A percentile compares a stretch with the other conserved stretches of the same genome.
phyloP scores from a whole-genome alignment of 2,888 invertebrate species.

The Hirtodrosophila duncani region DNA sequence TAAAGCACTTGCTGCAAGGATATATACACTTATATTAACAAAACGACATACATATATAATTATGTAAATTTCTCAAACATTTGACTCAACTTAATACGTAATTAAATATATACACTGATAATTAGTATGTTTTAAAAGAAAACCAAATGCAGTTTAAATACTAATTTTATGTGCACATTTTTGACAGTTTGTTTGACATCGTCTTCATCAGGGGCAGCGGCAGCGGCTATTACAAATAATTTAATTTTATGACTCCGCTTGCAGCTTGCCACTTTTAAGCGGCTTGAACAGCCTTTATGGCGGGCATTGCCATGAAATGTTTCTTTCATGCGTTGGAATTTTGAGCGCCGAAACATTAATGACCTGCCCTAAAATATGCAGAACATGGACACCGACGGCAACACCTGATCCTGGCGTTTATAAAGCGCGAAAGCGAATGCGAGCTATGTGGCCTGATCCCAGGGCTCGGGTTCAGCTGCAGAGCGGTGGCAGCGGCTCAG shows the following conservation, averaged over 20 bases:
- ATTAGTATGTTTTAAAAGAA: slow-evolving; percentile 34
- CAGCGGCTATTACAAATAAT: no score
- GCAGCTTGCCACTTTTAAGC: slow-evolving; percentile 6
- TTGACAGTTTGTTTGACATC: no score
- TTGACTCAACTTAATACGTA: slow-evolving; percentile 60
- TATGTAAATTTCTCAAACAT: slow-evolving; percentile 44
- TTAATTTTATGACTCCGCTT: slow-evolving; percentile 4
- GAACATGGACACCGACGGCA: no score
- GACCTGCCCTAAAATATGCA: slow-evolving; percentile 63
- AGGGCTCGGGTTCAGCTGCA: neutral
- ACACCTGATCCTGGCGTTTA: slow-evolving; percentile 50
- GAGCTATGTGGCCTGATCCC: no score
- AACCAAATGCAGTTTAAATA: neutral
- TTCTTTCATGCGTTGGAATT: slow-evolving; percentile 48
- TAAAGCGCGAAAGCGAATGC: neutral
- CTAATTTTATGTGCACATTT: no score
- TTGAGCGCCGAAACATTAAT: slow-evolving; percentile 43
- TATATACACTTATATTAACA: slow-evolving; percentile 11
- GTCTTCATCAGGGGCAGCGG: no score
- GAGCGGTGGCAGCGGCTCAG: no score
- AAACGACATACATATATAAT: slow-evolving; percentile 20
- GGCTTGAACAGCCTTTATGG: slow-evolving; percentile 26
- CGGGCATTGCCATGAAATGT: slow-evolving; percentile 40
- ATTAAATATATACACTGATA: slow-evolving; percentile 49
- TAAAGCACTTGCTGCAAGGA: neutral